These are phyloP conservation scores for Agrochola litura DNA, from an alignment of 2,888 invertebrate species.

Conservation along the genomic window DNA sequence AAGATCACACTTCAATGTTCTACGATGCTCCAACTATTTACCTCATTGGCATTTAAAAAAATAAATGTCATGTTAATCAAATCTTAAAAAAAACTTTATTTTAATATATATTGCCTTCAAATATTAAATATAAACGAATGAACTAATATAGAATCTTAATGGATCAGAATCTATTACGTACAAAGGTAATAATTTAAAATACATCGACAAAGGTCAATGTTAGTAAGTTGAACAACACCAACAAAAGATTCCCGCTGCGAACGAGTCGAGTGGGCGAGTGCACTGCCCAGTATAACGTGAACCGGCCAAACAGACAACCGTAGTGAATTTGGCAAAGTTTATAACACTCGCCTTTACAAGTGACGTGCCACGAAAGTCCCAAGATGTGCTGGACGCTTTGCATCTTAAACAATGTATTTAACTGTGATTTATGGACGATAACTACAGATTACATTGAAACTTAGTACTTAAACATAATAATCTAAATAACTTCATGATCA, in stretches of 20 bases:
- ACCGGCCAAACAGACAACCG: not conserved
- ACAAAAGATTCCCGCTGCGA: constrained; percentile 39
- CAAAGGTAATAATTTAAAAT: constrained; percentile 24
- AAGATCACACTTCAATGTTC: constrained; percentile 22
- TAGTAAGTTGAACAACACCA: constrained; percentile 45
- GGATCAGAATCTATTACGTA: constrained; percentile 25
- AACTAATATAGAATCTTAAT: constrained; percentile 16
- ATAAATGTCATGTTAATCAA: constrained; percentile 17
- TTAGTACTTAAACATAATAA: constrained; percentile 40
- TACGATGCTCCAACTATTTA: not conserved
- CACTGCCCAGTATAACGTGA: constrained; percentile 4
- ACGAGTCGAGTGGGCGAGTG: constrained; percentile 35
- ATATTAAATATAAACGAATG: constrained; percentile 17
- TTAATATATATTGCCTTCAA: not conserved
- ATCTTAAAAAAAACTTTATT: not conserved
- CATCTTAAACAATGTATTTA: constrained; percentile 28
- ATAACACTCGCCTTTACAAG: not conserved
- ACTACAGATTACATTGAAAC: constrained; percentile 36
- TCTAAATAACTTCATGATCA: constrained; percentile 43
- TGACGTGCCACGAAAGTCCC: not conserved
- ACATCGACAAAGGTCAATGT: constrained; percentile 45
- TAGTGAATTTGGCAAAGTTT: constrained; percentile 9
- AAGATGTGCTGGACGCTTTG: constrained; percentile 18
- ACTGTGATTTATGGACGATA: constrained; percentile 36
- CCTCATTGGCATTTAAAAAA: constrained; percentile 21